phyloP scores from a whole-genome alignment of 2,888 invertebrate genomes.

The Acrocera orbiculus region DNA sequence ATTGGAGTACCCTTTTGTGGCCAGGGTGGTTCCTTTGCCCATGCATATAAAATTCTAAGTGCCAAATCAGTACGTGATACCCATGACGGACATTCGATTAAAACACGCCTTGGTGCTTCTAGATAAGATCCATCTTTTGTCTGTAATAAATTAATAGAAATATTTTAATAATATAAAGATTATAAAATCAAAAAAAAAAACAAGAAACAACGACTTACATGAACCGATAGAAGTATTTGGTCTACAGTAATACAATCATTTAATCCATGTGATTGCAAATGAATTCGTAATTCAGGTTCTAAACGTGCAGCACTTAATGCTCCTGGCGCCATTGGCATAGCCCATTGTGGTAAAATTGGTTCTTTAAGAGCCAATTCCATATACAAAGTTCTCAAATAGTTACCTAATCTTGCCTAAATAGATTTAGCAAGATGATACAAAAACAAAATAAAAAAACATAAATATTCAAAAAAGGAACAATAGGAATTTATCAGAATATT shows the following conservation, averaged over 20 bases:
- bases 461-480: too few relatives aligned
- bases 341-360: constrained; percentile 33
- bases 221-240: constrained; percentile 33
- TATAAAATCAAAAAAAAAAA: neutral
- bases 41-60: constrained; percentile 35
- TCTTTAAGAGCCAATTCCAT: constrained; percentile 33
- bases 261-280: constrained; percentile 21
- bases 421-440: constrained; percentile 2
- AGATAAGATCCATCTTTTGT: constrained; percentile 33
- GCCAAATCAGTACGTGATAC: constrained; percentile 35
- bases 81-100: constrained; percentile 37
- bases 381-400: constrained; percentile 33
- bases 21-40: constrained; percentile 33
- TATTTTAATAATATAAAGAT: neutral
- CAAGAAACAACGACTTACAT: constrained; percentile 23
- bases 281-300: constrained; percentile 33
- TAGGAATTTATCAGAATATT: too few relatives aligned
- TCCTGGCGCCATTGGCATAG: constrained; percentile 32
- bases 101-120: constrained; percentile 34
- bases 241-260: constrained; percentile 25
- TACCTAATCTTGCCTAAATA: constrained; percentile 21
- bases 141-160: constrained; percentile 17
- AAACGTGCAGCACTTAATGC: constrained; percentile 35
- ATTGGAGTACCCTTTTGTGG: constrained; percentile 28
- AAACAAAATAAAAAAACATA: constrained; percentile 3